A percentile compares a stretch with the other conserved stretches of the same genome.
phyloP scores from a whole-genome alignment of 1,140 invertebrate genomes.

The Trachymyrmex cornetzi region DNA sequence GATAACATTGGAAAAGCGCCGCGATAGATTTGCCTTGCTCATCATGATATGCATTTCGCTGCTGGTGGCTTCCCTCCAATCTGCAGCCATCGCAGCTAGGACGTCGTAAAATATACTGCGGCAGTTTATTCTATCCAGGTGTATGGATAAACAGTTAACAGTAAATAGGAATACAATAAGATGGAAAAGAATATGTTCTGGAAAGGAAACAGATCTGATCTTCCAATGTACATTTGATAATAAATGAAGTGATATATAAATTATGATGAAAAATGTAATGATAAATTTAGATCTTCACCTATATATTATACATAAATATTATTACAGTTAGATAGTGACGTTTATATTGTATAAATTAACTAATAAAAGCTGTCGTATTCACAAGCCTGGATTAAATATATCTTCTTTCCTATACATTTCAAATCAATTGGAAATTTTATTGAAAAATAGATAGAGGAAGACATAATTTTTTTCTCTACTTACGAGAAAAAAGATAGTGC shows the following conservation, averaged over 20 bases:
- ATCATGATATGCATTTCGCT: slow-evolving; percentile 16
- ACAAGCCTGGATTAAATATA: neutral
- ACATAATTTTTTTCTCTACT: neutral
- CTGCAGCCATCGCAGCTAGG: slow-evolving; percentile 42
- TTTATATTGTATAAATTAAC: neutral
- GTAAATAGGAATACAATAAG: slow-evolving; percentile 7
- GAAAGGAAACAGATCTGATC: neutral
- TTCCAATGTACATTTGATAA: neutral
- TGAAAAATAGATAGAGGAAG: neutral
- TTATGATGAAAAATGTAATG: neutral
- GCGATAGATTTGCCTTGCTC: slow-evolving; percentile 25
- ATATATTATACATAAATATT: neutral
- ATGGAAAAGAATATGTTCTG: neutral
- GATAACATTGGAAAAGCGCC: slow-evolving; percentile 33
- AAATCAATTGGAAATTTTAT: neutral
- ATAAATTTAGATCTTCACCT: neutral
- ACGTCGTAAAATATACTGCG: slow-evolving; percentile 54
- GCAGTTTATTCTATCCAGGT: slow-evolving; percentile 30
- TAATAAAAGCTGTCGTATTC: neutral
- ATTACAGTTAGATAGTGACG: neutral
- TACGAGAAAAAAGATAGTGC: neutral
- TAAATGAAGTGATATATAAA: neutral
- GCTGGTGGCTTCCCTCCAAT: slow-evolving; percentile 31
- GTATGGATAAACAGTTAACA: neutral
- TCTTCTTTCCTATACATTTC: neutral